These are phyloP conservation scores for Cabera pusaria DNA, from an alignment of 2,888 invertebrate genomes.

Conservation along the genomic window DNA sequence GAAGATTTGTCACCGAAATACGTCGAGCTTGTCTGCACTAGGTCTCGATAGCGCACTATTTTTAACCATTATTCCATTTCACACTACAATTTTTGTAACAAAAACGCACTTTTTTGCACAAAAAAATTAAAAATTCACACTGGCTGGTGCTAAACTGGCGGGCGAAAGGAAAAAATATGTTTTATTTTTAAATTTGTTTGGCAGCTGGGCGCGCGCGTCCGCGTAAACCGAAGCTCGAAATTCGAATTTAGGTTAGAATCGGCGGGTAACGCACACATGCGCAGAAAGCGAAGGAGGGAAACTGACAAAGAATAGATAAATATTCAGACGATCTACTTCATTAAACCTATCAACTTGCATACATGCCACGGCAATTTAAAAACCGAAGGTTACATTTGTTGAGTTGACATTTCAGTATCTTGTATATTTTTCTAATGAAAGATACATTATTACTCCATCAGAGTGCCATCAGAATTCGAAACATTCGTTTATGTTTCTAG, in stretches of 20 bases:
- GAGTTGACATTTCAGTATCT: too few species aligned
- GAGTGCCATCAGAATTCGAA: too few species aligned
- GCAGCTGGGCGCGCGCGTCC: constrained; percentile 67
- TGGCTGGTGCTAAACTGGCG: constrained; percentile 15
- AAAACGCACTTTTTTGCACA: constrained; percentile 28
- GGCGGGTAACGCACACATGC: constrained; percentile 57
- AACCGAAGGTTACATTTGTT: too few species aligned
- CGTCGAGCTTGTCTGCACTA: constrained; percentile 44
- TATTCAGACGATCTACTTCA: constrained; percentile 9
- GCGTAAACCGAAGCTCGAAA: constrained; percentile 66
- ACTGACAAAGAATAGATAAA: constrained; percentile 51
- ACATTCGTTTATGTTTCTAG: too few species aligned
- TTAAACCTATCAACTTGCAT: too few species aligned
- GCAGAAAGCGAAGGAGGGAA: constrained; percentile 37
- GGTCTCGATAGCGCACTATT: constrained; percentile 49
- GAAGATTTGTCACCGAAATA: constrained; percentile 63
- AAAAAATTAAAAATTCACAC: constrained; percentile 23
- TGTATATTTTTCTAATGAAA: too few species aligned
- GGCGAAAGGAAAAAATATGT: constrained; percentile 43
- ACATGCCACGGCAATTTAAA: too few species aligned
- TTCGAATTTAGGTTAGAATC: constrained; percentile 81
- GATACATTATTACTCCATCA: too few species aligned
- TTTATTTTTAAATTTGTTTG: constrained; percentile 72
- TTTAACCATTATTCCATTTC: constrained; percentile 53
- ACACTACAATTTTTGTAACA: constrained; percentile 20